phyloP scores from a whole-genome alignment of 2,113 vertebrate species.

The Rhegmatorhina hoffmannsi region DNA sequence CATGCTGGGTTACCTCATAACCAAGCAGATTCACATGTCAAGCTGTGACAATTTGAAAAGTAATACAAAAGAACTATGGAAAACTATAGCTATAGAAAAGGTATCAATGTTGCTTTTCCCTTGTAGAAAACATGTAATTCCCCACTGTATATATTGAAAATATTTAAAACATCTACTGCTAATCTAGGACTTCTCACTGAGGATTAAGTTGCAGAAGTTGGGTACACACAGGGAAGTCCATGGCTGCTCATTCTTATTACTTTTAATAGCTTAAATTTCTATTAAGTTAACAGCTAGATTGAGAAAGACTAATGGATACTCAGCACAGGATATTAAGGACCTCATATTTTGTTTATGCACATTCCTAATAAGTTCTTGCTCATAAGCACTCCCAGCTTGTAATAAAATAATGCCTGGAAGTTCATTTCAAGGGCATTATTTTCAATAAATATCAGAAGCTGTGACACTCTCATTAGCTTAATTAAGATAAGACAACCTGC shows the following conservation, averaged over 20 bases:
- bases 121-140: neutral
- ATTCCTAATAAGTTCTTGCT: neutral
- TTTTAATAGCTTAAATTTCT: neutral
- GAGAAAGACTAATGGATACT: neutral
- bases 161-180: neutral
- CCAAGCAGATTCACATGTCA: neutral
- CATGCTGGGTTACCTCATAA: neutral
- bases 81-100: neutral
- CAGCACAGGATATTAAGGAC: neutral
- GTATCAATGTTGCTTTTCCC: neutral
- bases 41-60: neutral
- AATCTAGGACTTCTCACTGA: neutral
- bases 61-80: neutral
- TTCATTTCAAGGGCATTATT: neutral
- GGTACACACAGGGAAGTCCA: neutral
- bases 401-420: neutral
- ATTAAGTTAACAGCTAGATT: neutral
- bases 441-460: neutral
- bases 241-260: neutral
- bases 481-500: neutral
- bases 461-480: neutral
- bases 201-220: neutral
- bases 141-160: neutral
- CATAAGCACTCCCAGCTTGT: neutral
- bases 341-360: neutral